These are phyloP conservation scores for Sciaenops ocellatus DNA, from an alignment of 2,797 vertebrate species.

Conservation along the genomic window DNA sequence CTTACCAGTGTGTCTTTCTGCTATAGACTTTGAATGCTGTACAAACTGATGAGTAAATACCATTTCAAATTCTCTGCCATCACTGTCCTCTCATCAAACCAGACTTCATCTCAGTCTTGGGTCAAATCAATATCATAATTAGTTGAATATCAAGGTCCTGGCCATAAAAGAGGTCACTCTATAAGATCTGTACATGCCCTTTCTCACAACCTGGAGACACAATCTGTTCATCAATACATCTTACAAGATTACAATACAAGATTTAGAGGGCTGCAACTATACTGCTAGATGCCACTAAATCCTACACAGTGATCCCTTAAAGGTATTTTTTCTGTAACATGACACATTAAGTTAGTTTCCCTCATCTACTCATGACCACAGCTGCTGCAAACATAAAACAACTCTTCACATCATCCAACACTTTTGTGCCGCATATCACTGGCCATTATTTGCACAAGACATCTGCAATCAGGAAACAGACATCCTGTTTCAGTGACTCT, in stretches of 20 bases:
- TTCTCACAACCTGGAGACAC: not conserved
- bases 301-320: not conserved
- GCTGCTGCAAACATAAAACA: conserved; percentile 17
- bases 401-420: not conserved
- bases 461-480: conserved; percentile 23
- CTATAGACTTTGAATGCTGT: not conserved
- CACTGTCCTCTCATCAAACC: not conserved
- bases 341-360: not conserved
- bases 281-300: no score
- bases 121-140: not conserved
- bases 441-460: conserved; percentile 28
- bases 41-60: not conserved
- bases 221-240: not conserved
- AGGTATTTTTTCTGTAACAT: not conserved
- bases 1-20: not conserved
- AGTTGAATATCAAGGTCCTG: not conserved
- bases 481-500: conserved; percentile 25
- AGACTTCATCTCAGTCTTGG: not conserved
- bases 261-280: no score
- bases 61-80: not conserved
- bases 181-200: not conserved
- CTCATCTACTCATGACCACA: not conserved
- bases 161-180: not conserved
- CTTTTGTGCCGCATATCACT: not conserved
- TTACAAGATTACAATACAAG: no score